Evolutionary conservation across 2,888 invertebrate genomes (phyloP).

Genomic region (Ferrisia virgata): DNA sequence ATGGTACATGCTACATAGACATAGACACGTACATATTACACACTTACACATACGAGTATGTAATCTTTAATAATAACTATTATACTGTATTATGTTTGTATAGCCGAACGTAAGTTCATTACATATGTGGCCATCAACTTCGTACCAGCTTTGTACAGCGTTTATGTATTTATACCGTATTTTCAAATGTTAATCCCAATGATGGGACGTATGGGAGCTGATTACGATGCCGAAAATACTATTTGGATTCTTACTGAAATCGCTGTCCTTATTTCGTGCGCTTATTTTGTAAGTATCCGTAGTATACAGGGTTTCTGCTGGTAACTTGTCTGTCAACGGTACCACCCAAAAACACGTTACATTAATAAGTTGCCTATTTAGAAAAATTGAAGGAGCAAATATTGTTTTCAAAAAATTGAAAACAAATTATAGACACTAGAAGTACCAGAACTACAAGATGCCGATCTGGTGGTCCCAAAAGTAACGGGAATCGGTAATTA

Average conservation of each 20-base stretch:
- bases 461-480: too few species aligned
- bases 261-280: neutral
- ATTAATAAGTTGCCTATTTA: too few species aligned
- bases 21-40: neutral
- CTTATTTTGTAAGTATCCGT: neutral
- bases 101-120: neutral
- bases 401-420: too few species aligned
- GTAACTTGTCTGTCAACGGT: too few species aligned
- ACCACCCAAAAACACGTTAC: too few species aligned
- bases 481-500: too few species aligned
- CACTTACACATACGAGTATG: neutral
- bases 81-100: neutral
- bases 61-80: neutral
- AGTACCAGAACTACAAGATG: too few species aligned
- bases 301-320: too few species aligned
- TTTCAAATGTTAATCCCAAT: neutral
- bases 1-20: neutral
- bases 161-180: neutral
- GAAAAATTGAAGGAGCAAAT: too few species aligned
- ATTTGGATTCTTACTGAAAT: neutral
- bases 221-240: neutral
- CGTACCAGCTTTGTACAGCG: neutral
- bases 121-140: neutral
- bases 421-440: too few species aligned
- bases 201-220: neutral